A percentile compares a stretch with the other conserved stretches of the same genome.
These are phyloP conservation scores for Hycleus cichorii DNA, from an alignment of 1,140 invertebrate species.

Conservation along the genomic window DNA sequence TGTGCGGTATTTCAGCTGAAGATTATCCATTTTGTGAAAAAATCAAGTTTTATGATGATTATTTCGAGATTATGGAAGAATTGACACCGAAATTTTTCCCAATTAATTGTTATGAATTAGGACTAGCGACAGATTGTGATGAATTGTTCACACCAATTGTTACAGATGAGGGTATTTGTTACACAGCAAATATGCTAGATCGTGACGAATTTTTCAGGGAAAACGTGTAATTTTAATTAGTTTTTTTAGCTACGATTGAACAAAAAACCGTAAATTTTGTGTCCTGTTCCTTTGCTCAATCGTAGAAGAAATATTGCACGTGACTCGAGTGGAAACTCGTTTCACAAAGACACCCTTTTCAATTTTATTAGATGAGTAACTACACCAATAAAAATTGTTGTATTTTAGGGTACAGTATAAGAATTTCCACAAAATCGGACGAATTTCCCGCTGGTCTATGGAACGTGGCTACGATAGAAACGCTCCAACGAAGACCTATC, in stretches of 20 bases:
- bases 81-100: constrained; percentile 22
- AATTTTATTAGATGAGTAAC: too few species aligned
- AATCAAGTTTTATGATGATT: too few species aligned
- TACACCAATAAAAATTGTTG: too few species aligned
- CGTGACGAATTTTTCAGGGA: constrained; percentile 10
- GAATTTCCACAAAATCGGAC: constrained; percentile 8
- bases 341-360: too few species aligned
- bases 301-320: too few species aligned
- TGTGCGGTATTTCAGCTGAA: constrained; percentile 17
- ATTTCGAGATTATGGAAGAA: too few species aligned
- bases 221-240: constrained; percentile 3
- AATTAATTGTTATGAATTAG: constrained; percentile 1
- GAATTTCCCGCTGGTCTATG: constrained; percentile 38
- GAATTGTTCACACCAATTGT: constrained; percentile 11
- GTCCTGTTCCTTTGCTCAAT: too few species aligned
- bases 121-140: constrained; percentile 1
- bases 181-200: constrained; percentile 18
- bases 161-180: constrained; percentile 21
- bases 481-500: constrained; percentile 42
- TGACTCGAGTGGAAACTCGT: too few species aligned
- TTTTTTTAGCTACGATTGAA: too few species aligned
- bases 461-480: constrained; percentile 40
- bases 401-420: constrained; percentile 13
- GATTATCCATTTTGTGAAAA: too few species aligned
- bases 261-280: too few species aligned